Conservation (phyloP, 53 echinoderm and acorn worm species). For the Antedon mediterranea region DNA sequence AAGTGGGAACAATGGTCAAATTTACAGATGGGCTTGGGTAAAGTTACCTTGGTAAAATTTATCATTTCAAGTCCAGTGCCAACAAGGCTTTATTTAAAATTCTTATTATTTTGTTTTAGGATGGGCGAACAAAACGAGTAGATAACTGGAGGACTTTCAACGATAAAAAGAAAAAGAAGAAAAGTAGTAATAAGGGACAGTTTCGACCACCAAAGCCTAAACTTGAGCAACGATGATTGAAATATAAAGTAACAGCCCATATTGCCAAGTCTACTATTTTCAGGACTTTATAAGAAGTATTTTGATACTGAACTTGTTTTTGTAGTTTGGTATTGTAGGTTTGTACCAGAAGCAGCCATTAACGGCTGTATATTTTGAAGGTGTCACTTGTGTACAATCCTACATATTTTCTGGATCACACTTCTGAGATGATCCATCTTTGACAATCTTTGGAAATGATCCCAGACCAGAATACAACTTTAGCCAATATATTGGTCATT, state of each 20-base stretch:
- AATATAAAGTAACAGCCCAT: too few species aligned
- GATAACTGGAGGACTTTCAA: constrained; percentile 86
- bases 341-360: not conserved
- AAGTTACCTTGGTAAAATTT: not conserved
- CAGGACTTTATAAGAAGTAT: not conserved
- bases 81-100: not conserved
- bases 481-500: too few species aligned
- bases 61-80: too few species aligned
- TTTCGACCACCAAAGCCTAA: constrained; percentile 97
- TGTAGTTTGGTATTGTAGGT: not conserved
- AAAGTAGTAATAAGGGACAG: constrained; percentile 59
- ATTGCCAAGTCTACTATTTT: not conserved
- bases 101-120: constrained; percentile 14
- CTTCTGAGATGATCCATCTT: too few species aligned
- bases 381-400: too few species aligned
- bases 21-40: not conserved
- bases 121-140: constrained; percentile 68
- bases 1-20: not conserved
- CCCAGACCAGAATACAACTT: too few species aligned
- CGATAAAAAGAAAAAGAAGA: constrained; percentile 59
- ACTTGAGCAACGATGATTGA: constrained; percentile 81
- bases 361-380: too few species aligned
- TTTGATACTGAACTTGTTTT: not conserved
- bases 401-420: too few species aligned
- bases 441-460: too few species aligned